Evolutionary conservation across 2,888 invertebrate genomes (phyloP).

Genomic region (Tinea trinotella): DNA sequence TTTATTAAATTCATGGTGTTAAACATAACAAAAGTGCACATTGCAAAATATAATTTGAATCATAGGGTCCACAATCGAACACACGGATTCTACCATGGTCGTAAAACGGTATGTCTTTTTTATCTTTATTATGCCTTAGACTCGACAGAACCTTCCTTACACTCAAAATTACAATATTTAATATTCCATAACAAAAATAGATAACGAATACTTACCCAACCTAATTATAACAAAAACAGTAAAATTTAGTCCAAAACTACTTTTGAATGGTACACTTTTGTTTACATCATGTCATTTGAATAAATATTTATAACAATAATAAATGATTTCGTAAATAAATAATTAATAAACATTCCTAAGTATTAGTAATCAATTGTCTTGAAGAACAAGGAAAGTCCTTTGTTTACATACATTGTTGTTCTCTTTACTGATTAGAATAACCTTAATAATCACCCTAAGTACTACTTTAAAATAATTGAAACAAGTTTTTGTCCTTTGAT

Average conservation of each 20-base stretch:
- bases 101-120: slow-evolving; percentile 65
- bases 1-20: slow-evolving; percentile 66
- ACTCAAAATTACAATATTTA: no score
- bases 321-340: not conserved
- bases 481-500: no score
- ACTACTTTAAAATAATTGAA: no score
- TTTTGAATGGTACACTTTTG: slow-evolving; percentile 11
- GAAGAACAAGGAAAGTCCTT: not conserved
- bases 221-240: no score
- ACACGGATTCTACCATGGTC: slow-evolving; percentile 73
- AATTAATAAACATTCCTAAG: not conserved
- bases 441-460: no score
- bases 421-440: not conserved
- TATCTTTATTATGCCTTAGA: not conserved
- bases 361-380: not conserved
- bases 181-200: no score
- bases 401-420: not conserved
- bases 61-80: slow-evolving; percentile 72
- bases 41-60: slow-evolving; percentile 62
- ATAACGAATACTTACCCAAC: no score
- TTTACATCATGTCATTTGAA: slow-evolving; percentile 21
- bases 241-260: not conserved
- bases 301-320: not conserved
- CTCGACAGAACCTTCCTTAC: no score
- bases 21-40: slow-evolving; percentile 54